Conservation (phyloP, 2,113 vertebrate species). For the Prinia subflava region DNA sequence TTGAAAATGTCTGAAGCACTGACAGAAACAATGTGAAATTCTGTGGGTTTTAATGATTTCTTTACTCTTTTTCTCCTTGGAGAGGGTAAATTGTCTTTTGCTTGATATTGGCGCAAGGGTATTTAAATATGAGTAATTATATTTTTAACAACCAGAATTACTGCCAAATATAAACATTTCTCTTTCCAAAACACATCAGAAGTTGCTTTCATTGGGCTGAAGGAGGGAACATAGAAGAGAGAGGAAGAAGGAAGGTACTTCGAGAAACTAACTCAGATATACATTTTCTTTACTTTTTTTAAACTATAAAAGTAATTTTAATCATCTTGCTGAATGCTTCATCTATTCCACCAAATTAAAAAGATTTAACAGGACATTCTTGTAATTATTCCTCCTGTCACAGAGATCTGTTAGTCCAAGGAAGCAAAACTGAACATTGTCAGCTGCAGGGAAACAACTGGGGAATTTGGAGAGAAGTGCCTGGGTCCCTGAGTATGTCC, state of each 20-base stretch:
- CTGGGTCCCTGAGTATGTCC: rapidly evolving
- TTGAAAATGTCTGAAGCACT: background rate
- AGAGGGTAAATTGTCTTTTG: background rate
- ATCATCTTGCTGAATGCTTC: background rate
- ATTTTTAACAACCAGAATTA: background rate
- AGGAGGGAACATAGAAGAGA: background rate
- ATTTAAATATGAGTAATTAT: background rate
- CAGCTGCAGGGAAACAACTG: background rate
- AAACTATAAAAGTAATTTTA: background rate
- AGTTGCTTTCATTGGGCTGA: background rate
- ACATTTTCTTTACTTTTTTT: background rate
- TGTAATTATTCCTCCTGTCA: background rate
- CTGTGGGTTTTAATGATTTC: background rate
- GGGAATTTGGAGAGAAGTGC: background rate
- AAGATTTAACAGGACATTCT: background rate
- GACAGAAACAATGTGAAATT: background rate
- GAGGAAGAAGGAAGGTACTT: background rate
- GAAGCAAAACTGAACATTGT: background rate
- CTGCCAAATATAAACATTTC: background rate
- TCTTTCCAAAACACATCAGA: background rate
- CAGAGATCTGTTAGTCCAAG: background rate
- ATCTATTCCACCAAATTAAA: background rate
- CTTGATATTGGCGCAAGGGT: background rate
- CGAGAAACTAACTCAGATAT: background rate
- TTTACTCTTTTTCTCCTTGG: background rate